These are phyloP conservation scores for Nymphicus hollandicus DNA, from an alignment of 2,113 vertebrate genomes.

Conservation along the genomic window DNA sequence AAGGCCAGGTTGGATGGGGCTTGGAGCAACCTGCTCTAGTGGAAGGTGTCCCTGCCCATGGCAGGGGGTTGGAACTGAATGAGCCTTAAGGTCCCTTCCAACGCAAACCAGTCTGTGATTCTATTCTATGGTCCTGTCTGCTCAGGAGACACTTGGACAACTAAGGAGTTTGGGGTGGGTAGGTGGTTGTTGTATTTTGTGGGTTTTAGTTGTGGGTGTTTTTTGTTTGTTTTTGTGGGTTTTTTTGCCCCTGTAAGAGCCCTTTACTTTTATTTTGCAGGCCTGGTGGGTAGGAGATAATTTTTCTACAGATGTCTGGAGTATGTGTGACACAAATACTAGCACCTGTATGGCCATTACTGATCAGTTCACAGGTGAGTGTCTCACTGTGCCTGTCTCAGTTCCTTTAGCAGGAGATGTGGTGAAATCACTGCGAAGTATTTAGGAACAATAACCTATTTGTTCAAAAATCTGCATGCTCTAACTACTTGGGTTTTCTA, in stretches of 20 bases:
- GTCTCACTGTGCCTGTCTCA: not conserved
- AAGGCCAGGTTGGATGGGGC: not conserved
- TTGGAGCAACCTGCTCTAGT: not conserved
- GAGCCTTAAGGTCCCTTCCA: not conserved
- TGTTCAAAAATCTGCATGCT: not conserved
- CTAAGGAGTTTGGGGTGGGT: not conserved
- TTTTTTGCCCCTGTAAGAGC: not conserved
- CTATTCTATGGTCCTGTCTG: not conserved
- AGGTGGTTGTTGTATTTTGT: not conserved
- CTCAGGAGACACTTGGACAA: not conserved
- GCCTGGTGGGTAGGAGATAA: conserved; percentile 80
- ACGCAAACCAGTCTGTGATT: not conserved
- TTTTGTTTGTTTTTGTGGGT: not conserved
- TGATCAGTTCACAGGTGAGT: conserved; percentile 53
- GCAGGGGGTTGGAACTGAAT: not conserved
- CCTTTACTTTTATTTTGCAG: conserved; percentile 38
- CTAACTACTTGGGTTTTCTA: not conserved
- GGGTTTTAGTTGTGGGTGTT: not conserved
- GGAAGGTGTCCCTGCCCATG: not conserved
- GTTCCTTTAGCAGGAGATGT: not conserved
- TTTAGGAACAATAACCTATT: not conserved
- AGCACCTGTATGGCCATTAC: conserved; percentile 60
- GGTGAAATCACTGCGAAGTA: not conserved
- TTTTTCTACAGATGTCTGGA: conserved; percentile 76
- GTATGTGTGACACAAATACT: conserved; percentile 46